These are phyloP conservation scores for Kryptopterus vitreolus DNA, from an alignment of 2,797 vertebrate genomes.

Conservation along the genomic window DNA sequence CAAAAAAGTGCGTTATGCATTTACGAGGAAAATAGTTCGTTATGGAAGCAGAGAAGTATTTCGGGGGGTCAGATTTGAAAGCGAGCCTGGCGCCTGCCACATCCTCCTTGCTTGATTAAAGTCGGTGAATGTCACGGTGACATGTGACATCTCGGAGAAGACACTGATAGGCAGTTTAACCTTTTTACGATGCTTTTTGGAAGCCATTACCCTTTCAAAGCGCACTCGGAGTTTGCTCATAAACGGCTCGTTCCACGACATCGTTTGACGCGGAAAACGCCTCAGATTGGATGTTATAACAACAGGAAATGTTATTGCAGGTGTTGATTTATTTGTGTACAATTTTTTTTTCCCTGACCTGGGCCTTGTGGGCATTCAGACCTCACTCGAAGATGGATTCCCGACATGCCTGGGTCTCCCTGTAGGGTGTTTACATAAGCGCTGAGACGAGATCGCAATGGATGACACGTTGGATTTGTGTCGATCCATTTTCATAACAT, in stretches of 20 bases:
- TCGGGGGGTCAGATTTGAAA: slow-evolving; percentile 39
- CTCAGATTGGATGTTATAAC: neutral
- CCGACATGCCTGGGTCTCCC: neutral
- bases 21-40: slow-evolving; percentile 11
- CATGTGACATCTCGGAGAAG: slow-evolving; percentile 23
- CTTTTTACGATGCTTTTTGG: slow-evolving; percentile 25
- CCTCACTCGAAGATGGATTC: neutral
- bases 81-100: slow-evolving; percentile 37
- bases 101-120: slow-evolving; percentile 46
- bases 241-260: slow-evolving; percentile 1
- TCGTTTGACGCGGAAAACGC: neutral
- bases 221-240: slow-evolving; percentile 10
- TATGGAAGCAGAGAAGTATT: slow-evolving; percentile 14
- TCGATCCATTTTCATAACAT: neutral
- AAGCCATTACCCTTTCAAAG: slow-evolving; percentile 38
- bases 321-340: neutral
- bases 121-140: slow-evolving; percentile 47
- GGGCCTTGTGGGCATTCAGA: neutral
- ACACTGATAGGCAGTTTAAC: slow-evolving; percentile 42
- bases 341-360: neutral
- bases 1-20: slow-evolving; percentile 21
- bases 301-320: slow-evolving; percentile 9
- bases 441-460: neutral
- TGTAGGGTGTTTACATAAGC: slow-evolving; percentile 11
- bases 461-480: neutral